A percentile compares a stretch with the other conserved stretches of the same genome.
Evolutionary conservation across 2,797 vertebrate species (phyloP).

Genomic region (Macrochelys suwanniensis): DNA sequence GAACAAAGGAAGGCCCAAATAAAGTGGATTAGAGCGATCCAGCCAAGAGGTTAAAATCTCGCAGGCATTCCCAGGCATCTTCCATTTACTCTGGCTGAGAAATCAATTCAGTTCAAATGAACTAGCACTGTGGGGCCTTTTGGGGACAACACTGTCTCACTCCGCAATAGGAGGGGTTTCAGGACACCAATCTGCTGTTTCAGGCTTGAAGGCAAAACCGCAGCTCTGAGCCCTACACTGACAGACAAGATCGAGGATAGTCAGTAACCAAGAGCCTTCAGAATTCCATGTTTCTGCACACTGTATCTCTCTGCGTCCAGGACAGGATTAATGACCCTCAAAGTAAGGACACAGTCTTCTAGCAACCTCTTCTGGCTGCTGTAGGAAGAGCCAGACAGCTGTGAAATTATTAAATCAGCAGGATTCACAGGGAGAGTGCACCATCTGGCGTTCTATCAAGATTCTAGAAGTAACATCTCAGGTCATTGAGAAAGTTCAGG

Average conservation of each 20-base stretch:
- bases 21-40: not conserved
- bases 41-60: not conserved
- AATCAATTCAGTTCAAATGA: not conserved
- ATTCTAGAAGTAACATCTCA: not conserved
- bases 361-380: constrained; percentile 11
- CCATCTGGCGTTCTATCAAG: constrained; percentile 48
- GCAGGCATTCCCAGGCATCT: not conserved
- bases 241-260: not conserved
- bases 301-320: not conserved
- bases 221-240: not conserved
- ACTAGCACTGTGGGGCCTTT: not conserved
- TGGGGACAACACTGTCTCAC: not conserved
- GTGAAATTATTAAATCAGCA: fast-evolving
- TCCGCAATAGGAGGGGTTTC: not conserved
- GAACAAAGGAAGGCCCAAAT: not conserved
- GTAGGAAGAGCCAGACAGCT: not conserved
- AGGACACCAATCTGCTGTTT: not conserved
- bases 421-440: not conserved
- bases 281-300: not conserved
- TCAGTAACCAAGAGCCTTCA: not conserved
- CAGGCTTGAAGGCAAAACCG: not conserved
- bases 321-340: fast-evolving
- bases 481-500: not conserved
- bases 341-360: not conserved
- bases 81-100: not conserved